phyloP scores from a whole-genome alignment of 1,140 invertebrate genomes.

The Bombus waltoni region DNA sequence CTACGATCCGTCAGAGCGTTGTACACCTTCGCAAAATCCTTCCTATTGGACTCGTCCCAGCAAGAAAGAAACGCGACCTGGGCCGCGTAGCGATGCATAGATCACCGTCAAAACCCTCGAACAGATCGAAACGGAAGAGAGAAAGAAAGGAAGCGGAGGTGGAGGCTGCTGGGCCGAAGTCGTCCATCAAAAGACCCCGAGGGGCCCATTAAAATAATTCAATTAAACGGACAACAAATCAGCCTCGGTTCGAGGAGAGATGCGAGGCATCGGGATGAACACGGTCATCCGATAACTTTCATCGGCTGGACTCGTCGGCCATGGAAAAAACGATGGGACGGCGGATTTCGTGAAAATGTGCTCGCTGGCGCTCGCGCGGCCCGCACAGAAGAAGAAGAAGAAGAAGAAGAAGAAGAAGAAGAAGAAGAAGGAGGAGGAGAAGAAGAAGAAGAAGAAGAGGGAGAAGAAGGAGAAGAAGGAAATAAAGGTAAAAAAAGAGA shows the following conservation, averaged over 20 bases:
- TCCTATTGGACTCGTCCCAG: too few species aligned
- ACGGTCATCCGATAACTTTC: slow-evolving; percentile 44
- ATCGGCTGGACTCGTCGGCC: neutral
- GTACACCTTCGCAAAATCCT: neutral
- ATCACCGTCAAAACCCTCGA: slow-evolving; percentile 12
- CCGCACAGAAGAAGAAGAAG: neutral
- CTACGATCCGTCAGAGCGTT: neutral
- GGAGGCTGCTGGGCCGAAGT: neutral
- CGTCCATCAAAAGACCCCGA: slow-evolving; percentile 37
- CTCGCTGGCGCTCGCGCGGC: slow-evolving; percentile 4
- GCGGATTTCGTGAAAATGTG: slow-evolving; percentile 38
- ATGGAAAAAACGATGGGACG: neutral
- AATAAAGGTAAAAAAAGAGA: neutral
- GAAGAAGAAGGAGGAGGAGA: too few species aligned
- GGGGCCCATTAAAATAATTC: slow-evolving; percentile 48
- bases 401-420: neutral
- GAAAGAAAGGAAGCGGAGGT: neutral
- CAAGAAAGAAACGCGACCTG: neutral
- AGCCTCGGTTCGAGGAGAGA: neutral
- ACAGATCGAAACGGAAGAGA: slow-evolving; percentile 10
- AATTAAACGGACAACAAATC: slow-evolving; percentile 48
- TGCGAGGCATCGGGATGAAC: slow-evolving; percentile 30
- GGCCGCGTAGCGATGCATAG: neutral
- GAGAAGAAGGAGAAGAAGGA: too few species aligned
- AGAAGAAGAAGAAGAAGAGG: neutral